Conservation (phyloP, 2,797 vertebrate genomes). For the Trachops cirrhosus region DNA sequence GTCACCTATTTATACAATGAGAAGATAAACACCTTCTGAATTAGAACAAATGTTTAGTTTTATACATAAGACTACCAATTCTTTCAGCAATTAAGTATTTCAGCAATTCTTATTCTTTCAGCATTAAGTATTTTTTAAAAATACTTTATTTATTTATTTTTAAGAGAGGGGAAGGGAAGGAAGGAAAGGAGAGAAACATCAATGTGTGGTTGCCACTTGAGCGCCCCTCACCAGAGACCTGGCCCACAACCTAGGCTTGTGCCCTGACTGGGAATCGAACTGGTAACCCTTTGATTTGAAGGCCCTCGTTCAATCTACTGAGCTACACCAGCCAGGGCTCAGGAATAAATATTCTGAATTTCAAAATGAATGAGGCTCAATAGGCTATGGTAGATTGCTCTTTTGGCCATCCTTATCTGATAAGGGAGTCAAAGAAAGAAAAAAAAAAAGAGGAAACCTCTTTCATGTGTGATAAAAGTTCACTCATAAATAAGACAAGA, state of each 20-base stretch:
- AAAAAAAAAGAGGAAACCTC: not conserved
- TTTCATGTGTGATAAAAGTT: not conserved
- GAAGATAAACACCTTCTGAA: not conserved
- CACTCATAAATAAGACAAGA: not conserved
- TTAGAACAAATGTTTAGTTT: slow-evolving; percentile 17
- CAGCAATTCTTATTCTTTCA: not conserved
- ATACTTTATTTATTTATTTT: too few species aligned
- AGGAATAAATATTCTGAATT: slow-evolving; percentile 24
- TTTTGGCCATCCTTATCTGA: not conserved
- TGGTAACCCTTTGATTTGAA: too few species aligned
- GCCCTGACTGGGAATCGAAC: too few species aligned
- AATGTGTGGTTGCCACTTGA: too few species aligned
- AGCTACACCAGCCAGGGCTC: not conserved
- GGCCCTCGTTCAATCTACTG: too few species aligned
- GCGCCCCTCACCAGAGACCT: too few species aligned
- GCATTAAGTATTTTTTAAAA: not conserved
- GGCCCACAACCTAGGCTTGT: too few species aligned
- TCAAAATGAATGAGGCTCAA: slow-evolving; percentile 17
- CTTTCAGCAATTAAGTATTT: not conserved
- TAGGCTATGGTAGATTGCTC: not conserved
- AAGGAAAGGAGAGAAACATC: too few species aligned
- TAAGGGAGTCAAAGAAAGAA: not conserved
- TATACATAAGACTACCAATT: slow-evolving; percentile 7
- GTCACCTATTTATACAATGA: not conserved
- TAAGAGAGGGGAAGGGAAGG: too few species aligned